These are phyloP conservation scores for Onthophagus sagittarius DNA, from an alignment of 2,888 invertebrate species.

Conservation along the genomic window DNA sequence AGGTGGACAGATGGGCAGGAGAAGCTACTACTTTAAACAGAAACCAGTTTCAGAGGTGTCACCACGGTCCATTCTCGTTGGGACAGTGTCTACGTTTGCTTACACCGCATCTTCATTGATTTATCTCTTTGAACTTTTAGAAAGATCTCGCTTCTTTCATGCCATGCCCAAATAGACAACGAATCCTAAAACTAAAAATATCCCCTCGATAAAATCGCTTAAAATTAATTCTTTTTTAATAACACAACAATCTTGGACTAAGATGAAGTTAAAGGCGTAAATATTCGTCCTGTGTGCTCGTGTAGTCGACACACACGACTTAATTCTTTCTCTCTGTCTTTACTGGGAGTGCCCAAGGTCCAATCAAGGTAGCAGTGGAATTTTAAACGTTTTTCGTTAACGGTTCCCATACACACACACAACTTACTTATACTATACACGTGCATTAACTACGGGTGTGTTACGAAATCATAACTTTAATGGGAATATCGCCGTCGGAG, in stretches of 20 bases:
- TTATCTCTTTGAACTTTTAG: not conserved
- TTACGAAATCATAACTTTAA: slow-evolving; percentile 41
- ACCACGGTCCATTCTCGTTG: not conserved
- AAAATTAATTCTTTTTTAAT: too few relatives aligned
- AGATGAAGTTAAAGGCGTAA: not conserved
- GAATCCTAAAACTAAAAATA: not conserved
- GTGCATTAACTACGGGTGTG: slow-evolving; percentile 16
- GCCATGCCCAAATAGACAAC: not conserved
- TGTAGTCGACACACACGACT: slow-evolving; percentile 15
- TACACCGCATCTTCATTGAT: not conserved
- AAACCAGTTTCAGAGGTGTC: not conserved
- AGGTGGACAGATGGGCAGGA: not conserved
- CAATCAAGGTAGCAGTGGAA: slow-evolving; percentile 42
- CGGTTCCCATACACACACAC: slow-evolving; percentile 32
- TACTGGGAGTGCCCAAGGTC: slow-evolving; percentile 42
- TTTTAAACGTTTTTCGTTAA: slow-evolving; percentile 43
- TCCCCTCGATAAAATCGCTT: too few relatives aligned
- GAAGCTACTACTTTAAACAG: not conserved
- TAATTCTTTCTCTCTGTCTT: not conserved
- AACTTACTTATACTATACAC: slow-evolving; percentile 7
- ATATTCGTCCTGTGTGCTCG: not conserved
- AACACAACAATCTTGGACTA: too few relatives aligned
- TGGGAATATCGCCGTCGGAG: slow-evolving; percentile 39
- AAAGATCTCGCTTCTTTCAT: not conserved
- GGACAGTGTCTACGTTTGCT: not conserved